phyloP scores from a whole-genome alignment of 2,113 vertebrate species.

The Hassar affinis region DNA sequence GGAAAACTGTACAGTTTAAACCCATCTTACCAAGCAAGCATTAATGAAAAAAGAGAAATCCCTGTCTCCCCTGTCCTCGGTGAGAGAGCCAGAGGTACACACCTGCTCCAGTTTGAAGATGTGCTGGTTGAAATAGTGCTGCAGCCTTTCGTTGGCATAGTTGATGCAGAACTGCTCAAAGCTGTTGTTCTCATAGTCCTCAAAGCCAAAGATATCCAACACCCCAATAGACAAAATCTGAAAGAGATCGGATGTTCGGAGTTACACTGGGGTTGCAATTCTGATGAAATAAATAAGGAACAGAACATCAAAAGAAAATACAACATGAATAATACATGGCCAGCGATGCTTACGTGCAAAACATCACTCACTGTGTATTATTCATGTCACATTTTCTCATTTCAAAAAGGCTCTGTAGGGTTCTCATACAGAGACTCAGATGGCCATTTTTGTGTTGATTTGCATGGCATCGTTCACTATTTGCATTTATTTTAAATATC shows the following conservation, averaged over 20 bases:
- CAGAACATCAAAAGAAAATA: background rate
- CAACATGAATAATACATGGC: background rate
- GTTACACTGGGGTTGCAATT: background rate
- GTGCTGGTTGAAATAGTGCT: constrained; percentile 97
- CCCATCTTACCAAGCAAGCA: background rate
- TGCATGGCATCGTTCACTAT: too few relatives aligned
- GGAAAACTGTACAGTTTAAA: background rate
- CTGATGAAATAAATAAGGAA: background rate
- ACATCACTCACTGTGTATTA: too few relatives aligned
- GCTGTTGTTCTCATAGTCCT: constrained; percentile 97
- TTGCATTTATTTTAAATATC: too few relatives aligned
- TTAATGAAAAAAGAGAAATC: background rate
- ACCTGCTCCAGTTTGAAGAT: constrained; percentile 96
- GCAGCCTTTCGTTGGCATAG: constrained; percentile 92
- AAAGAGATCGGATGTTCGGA: constrained; percentile 49
- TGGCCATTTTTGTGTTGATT: too few relatives aligned
- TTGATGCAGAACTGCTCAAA: constrained; percentile 99
- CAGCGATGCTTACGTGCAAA: background rate
- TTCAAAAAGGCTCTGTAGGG: too few relatives aligned
- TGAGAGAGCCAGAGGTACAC: background rate
- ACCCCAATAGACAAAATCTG: constrained; percentile 94
- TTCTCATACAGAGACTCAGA: too few relatives aligned
- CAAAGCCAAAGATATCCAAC: constrained; percentile 96
- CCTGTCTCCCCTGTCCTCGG: background rate
- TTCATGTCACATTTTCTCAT: too few relatives aligned